A percentile compares a stretch with the other conserved stretches of the same genome.
These are phyloP conservation scores for Scomber colias DNA, from an alignment of 2,113 vertebrate species.

Conservation along the genomic window DNA sequence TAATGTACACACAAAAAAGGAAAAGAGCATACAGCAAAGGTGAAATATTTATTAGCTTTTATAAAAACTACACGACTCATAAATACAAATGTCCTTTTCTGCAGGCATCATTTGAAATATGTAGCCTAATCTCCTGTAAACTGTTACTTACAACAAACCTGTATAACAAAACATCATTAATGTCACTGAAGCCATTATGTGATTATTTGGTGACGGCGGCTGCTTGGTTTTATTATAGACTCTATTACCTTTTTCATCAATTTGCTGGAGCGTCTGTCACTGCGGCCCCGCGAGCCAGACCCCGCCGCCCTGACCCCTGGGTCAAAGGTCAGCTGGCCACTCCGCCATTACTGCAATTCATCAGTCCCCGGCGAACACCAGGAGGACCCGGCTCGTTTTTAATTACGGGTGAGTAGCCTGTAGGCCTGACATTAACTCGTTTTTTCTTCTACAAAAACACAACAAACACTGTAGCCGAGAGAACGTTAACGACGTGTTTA, in stretches of 20 bases:
- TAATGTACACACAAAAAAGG: neutral
- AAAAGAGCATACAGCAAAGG: neutral
- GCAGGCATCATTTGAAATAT: neutral
- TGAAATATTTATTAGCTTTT: neutral
- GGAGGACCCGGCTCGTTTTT: neutral
- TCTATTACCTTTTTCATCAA: constrained; percentile 58
- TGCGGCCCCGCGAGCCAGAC: constrained; percentile 44
- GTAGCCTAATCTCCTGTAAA: neutral
- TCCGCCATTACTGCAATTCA: constrained; percentile 54
- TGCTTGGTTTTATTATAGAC: constrained; percentile 47
- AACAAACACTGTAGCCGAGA: neutral
- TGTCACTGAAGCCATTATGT: neutral
- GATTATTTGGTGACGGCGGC: constrained; percentile 22
- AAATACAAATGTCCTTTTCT: neutral
- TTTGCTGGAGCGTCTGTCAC: constrained; percentile 55
- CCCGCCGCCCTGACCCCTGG: constrained; percentile 52
- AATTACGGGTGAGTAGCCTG: constrained; percentile 20
- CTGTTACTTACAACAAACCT: neutral
- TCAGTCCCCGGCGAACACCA: neutral
- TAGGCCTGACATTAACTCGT: neutral
- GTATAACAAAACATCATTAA: neutral
- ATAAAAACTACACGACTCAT: neutral
- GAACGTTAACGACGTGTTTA: neutral
- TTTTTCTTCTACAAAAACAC: too few species aligned
- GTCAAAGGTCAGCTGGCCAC: constrained; percentile 80